A percentile compares a stretch with the other conserved stretches of the same genome.
Conservation (phyloP, 1,140 invertebrate genomes). For the Caerostris darwini region DNA sequence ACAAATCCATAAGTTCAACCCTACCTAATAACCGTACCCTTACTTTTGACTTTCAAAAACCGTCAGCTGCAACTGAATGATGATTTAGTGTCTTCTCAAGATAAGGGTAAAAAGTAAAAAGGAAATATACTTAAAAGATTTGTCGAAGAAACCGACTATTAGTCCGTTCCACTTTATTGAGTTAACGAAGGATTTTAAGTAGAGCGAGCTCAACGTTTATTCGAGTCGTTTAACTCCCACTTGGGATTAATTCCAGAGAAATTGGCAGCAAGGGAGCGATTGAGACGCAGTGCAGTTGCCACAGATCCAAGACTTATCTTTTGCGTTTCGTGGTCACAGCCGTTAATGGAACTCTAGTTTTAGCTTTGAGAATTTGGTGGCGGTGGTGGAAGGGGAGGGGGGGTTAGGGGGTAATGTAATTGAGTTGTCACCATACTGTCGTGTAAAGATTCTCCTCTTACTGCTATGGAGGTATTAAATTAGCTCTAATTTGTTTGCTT, state of each 20-base stretch:
- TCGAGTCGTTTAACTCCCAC: background rate
- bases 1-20: too few species aligned
- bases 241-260: background rate
- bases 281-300: background rate
- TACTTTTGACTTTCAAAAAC: background rate
- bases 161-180: background rate
- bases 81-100: background rate
- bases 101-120: background rate
- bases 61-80: conserved; percentile 14
- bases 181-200: background rate
- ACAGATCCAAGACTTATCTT: background rate
- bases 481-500: too few species aligned
- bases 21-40: too few species aligned
- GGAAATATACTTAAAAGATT: background rate
- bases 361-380: too few species aligned
- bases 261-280: conserved; percentile 6
- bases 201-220: conserved; percentile 4
- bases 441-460: too few species aligned
- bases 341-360: background rate
- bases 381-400: background rate
- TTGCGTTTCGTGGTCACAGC: background rate
- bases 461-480: too few species aligned
- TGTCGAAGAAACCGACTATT: background rate
- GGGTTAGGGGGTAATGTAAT: too few species aligned
- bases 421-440: too few species aligned